Evolutionary conservation across 2,113 vertebrate species (phyloP), one percentile per base, ranked within the genome.

Genomic region (Neodon shergylaensis): DNA sequence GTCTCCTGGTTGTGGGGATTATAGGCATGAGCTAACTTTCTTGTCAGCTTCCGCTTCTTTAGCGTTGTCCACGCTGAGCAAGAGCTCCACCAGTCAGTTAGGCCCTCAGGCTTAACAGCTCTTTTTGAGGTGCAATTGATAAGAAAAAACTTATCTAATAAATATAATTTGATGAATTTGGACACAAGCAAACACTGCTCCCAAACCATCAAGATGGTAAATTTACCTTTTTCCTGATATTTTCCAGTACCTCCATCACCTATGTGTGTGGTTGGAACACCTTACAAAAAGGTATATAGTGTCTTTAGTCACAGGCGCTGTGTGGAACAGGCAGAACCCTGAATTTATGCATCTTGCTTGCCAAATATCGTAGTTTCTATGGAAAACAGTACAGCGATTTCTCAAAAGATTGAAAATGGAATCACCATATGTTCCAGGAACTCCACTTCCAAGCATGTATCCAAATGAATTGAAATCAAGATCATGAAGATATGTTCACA

Each of bases 351-450:
- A 66, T 66, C n/a, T 74, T 33, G 28, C 12, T 17, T 81, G 17
- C 4, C 42, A 73, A 78, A 74, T 81, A 63, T 54, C 73, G 10
- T 73, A 81, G 65, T 54, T 65, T 54, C n/a, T 49, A 13, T 74
- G 54, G 17, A 82, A 91, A 87, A 58, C 22, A 66, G 31, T 24
- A 9, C 31, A 17, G 88, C 28, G 14, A n/a, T 47, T 54, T 73
- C 66, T 65, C 17, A 81, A 79, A 66, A 94, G n/a, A 85, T 81
- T 81, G 72, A 90, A 66, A 94, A n/a, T 54, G 52, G 28, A 73
- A 73, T 42, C 52, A 54, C 28, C 13, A 21, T 26, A 26, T 79
- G 28, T 14, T 58, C 42, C 54, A 49, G 54, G 74, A 81, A 39
- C 42, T n/a, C 39, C 4, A 47, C 1, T 66, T 96, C 44, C 82